Evolutionary conservation across 2,888 invertebrate species (phyloP), one percentile per base, ranked within the genome.

Genomic region (Calliphora vomitoria): DNA sequence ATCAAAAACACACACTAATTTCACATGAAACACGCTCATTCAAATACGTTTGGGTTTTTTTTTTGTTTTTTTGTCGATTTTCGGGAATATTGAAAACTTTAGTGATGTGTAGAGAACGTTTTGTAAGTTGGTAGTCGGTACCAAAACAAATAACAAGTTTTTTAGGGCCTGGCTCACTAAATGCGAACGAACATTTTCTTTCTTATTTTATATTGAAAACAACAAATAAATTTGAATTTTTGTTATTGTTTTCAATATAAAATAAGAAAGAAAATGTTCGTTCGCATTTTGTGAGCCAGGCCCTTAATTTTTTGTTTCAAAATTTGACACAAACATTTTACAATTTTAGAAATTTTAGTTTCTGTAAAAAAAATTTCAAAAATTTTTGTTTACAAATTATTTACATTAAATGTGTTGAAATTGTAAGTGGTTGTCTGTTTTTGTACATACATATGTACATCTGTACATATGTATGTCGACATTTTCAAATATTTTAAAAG

Each of bases 1-100:
- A 87, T 35, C 10, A 41, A 55, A 68, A n/a, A 60, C 75, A 58
- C 38, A 60, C 47, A 58, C n/a, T n/a, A n/a, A 62, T 64, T 68
- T 71, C 3, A 25, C 35, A 64, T 76, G 18, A 72, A 11, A 58
- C 50, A 47, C 25, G 38, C 64, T 69, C 71, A 64, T 41, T n/a
- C n/a, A 62, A 72, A 53, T 53, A 15, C 15, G 25, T 41, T 66
- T 66, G 3, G n/a, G n/a, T n/a, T n/a, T n/a, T n/a, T n/a, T n/a
- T n/a, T 44, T 20, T 10, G 11, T 64, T 31, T 81, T 38, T 64
- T 72, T 53, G 10, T 50, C 18, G 15, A 10, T 38, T 68, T 60
- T 71, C 3, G 35, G 47, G n/a, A 60, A 69, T 38, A 68, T 69
- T 69, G 60, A 11, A n/a, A 64, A n/a, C 10, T 6, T 47, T 47